Conservation (phyloP, 2,113 vertebrate species). For the Pelmatolapia mariae region DNA sequence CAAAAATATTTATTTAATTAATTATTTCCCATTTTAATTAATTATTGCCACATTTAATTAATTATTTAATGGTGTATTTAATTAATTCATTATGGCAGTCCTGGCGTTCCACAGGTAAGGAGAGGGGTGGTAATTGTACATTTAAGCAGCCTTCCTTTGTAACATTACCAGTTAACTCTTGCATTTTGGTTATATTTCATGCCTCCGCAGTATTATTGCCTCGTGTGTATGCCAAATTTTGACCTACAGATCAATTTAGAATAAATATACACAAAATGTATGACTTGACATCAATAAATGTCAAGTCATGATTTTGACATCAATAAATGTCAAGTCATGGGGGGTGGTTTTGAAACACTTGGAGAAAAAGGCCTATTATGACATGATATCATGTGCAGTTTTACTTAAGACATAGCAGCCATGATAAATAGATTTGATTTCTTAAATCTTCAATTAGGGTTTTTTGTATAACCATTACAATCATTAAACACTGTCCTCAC, state of each 20-base stretch:
- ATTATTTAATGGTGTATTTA: no score
- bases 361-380: background rate
- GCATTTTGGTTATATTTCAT: background rate
- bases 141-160: background rate
- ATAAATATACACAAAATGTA: background rate
- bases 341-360: background rate
- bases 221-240: background rate
- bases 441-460: background rate
- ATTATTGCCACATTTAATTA: no score
- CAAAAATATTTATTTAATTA: no score
- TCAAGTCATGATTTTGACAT: background rate
- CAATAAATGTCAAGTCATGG: background rate
- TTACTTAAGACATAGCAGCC: background rate
- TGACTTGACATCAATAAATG: background rate
- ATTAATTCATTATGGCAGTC: no score
- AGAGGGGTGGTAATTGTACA: background rate
- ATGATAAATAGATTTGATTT: background rate
- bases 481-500: background rate
- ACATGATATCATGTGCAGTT: background rate
- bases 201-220: background rate
- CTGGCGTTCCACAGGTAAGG: no score
- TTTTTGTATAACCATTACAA: background rate
- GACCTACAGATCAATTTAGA: background rate
- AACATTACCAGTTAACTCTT: background rate
- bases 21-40: no score